Base-by-base conservation (phyloP, 2,797 vertebrate species). In the Hipposideros larvatus region DNA sequence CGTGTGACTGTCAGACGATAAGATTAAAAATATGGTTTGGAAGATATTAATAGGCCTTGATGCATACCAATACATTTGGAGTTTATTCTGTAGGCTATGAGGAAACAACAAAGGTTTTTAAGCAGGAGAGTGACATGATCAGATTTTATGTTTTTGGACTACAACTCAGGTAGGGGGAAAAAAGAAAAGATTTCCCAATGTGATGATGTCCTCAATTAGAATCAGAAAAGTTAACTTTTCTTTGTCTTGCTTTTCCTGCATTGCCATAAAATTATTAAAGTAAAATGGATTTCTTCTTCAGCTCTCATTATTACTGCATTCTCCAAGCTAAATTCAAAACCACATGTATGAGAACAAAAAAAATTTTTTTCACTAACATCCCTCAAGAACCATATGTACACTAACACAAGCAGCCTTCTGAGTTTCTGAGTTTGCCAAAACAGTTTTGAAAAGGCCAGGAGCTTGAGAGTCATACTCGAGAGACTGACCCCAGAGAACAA, bases 381-480 rank as follows among this genome's bases (percentile, higher is more conserved):
- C 48, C 43, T 95, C 37, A 88, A 88, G 86, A 94, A 13, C 11
- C 46, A 48, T 51, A 79, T 82, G 21, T 85, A 89, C 88, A 92
- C 26, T 73, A 83, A 55, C 73, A 51, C 48, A 86, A 34, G 70
- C 21, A 70, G 5, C 71, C 46, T 93, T 95, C n/a, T 82, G 91
- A 90, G 34, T 79, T 91, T 96, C 80, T 61, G 28, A 79, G 55
- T 91, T 94, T 95, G 37, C 71, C 87, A 65, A 87, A 95, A 90
- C 16, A 70, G 41, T 87, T 96, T 96, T 95, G 95, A 96, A 97
- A 68, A 94, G 70, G 48, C 63, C 59, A 74, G 73, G 43, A 91
- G 31, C 71, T 83, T 96, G 61, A 83, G 53, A 93, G 11, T 41
- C 61, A 21, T 68, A 80, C 75, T 87, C 34, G 70, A 93, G 87